Percentiles rank a stretch among this genome's conserved stretches.
phyloP scores from a whole-genome alignment of 2,797 vertebrate species.

The Megalops cyprinoides region DNA sequence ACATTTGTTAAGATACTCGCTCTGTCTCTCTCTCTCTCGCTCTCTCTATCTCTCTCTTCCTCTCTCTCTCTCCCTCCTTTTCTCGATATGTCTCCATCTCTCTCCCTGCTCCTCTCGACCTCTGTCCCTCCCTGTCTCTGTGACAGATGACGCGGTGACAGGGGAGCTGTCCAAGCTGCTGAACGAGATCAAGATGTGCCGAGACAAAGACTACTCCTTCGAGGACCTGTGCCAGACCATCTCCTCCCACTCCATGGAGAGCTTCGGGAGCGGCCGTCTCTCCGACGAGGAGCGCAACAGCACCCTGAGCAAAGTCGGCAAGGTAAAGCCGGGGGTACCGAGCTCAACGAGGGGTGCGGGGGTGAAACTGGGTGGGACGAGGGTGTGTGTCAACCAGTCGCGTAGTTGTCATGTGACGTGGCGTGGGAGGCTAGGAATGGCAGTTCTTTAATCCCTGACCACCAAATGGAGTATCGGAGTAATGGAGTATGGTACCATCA shows the following conservation, averaged over 20 bases:
- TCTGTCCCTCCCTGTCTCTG: not conserved
- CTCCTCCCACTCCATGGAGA: constrained; percentile 91
- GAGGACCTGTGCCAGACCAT: constrained; percentile 95
- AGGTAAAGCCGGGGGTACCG: constrained; percentile 58
- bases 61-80: not conserved
- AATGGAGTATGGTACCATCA: not conserved
- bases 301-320: constrained; percentile 77
- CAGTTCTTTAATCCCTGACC: not conserved
- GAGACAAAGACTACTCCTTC: constrained; percentile 93
- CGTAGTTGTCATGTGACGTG: too few relatives aligned
- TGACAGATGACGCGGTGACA: constrained; percentile 86
- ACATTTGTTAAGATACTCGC: too few relatives aligned
- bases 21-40: constrained; percentile 3
- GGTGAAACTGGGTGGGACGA: not conserved
- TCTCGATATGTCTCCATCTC: not conserved
- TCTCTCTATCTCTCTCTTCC: not conserved
- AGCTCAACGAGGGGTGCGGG: not conserved
- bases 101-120: not conserved
- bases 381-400: not conserved
- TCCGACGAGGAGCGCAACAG: constrained; percentile 89
- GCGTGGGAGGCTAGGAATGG: not conserved
- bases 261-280: constrained; percentile 82
- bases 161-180: constrained; percentile 93
- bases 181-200: constrained; percentile 93
- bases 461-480: not conserved